These are phyloP conservation scores for Spilosoma lubricipeda DNA, from an alignment of 2,888 invertebrate species.

Conservation along the genomic window DNA sequence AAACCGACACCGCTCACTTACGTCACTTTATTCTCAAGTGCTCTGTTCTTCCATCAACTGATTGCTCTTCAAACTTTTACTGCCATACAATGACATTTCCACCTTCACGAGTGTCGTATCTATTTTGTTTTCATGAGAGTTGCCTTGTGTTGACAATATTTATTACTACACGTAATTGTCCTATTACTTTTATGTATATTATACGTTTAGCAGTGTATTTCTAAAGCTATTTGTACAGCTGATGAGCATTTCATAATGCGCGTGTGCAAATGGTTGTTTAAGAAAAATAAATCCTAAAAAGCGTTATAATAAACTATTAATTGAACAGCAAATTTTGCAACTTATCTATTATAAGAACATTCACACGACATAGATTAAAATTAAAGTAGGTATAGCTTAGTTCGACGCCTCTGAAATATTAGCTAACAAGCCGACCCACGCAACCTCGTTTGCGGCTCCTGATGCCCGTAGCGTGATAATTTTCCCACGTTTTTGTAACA, in stretches of 20 bases:
- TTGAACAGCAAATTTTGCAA: not conserved
- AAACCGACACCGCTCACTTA: conserved; percentile 78
- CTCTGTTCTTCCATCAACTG: conserved; percentile 45
- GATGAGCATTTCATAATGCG: not conserved
- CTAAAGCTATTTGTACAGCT: not conserved
- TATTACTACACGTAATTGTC: conserved; percentile 2
- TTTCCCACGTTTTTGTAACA: too few species aligned
- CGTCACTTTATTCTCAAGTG: conserved; percentile 67
- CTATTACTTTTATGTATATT: not conserved
- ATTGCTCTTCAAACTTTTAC: conserved; percentile 45
- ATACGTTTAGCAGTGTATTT: not conserved
- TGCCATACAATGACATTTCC: conserved; percentile 29
- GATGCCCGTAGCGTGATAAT: too few species aligned
- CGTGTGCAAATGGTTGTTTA: not conserved
- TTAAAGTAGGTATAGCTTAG: conserved; percentile 18
- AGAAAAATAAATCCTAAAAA: not conserved
- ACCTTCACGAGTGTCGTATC: conserved; percentile 23
- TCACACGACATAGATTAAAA: conserved; percentile 20
- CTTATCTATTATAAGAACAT: conserved; percentile 23
- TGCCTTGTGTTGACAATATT: not conserved
- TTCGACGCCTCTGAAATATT: conserved; percentile 38
- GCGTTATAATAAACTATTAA: not conserved
- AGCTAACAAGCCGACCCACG: too few species aligned
- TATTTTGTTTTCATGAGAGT: conserved; percentile 17
- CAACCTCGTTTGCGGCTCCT: too few species aligned